Evolutionary conservation across 1,140 invertebrate species (phyloP).

Genomic region (Stenopsyche tienmushanensis): DNA sequence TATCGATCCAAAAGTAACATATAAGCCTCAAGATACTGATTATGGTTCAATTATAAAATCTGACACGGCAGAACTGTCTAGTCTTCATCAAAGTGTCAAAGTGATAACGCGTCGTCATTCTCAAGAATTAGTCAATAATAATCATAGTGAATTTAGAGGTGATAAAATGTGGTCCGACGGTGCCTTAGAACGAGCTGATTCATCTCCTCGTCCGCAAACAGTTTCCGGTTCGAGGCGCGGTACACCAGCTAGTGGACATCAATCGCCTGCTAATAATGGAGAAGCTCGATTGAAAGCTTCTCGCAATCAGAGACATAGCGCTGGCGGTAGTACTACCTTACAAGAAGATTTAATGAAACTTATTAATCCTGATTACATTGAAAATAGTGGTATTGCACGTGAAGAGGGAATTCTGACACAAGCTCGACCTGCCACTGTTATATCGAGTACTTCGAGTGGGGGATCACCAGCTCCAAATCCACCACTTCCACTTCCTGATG

Average conservation of each 20-base stretch:
- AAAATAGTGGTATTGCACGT: slow-evolving; percentile 48
- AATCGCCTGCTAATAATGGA: slow-evolving; percentile 29
- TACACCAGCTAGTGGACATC: slow-evolving; percentile 25
- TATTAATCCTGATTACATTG: slow-evolving; percentile 80
- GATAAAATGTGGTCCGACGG: slow-evolving; percentile 26
- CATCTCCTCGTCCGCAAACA: slow-evolving; percentile 25
- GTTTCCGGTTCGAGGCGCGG: slow-evolving; percentile 20
- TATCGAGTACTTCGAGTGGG: slow-evolving; percentile 44
- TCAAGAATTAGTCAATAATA: slow-evolving; percentile 29
- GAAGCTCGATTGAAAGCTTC: slow-evolving; percentile 36
- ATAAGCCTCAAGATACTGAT: slow-evolving; percentile 13
- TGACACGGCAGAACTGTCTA: slow-evolving; percentile 3
- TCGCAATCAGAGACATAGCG: slow-evolving; percentile 31
- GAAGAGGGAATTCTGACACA: slow-evolving; percentile 70
- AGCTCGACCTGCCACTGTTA: slow-evolving; percentile 71
- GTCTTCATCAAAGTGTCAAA: not conserved
- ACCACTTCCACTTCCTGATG: slow-evolving; percentile 60
- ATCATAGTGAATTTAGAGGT: slow-evolving; percentile 23
- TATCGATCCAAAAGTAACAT: slow-evolving; percentile 6
- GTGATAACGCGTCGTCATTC: slow-evolving; percentile 27
- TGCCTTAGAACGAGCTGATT: slow-evolving; percentile 19
- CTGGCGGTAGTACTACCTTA: slow-evolving; percentile 54
- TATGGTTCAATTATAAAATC: slow-evolving; percentile 25
- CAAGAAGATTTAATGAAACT: slow-evolving; percentile 88
- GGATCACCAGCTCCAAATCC: slow-evolving; percentile 56